These are phyloP conservation scores for Erythrocercus mccallii DNA, from an alignment of 2,113 vertebrate species.

Conservation along the genomic window DNA sequence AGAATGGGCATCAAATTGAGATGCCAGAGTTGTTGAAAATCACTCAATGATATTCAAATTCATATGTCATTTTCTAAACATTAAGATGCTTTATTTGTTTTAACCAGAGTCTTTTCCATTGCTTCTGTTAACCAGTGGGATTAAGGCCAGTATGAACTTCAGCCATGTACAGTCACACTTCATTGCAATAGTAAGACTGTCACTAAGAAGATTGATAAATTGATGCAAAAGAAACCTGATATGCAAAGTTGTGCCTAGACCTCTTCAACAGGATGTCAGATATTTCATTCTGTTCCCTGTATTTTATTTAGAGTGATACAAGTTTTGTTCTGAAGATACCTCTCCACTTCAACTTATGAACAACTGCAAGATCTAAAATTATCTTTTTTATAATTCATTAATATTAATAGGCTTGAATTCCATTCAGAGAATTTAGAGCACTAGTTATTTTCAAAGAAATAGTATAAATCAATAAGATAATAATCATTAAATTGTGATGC, in stretches of 20 bases:
- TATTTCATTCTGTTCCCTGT: neutral
- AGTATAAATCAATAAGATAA: neutral
- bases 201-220: neutral
- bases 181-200: neutral
- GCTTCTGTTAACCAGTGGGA: neutral
- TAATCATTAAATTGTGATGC: neutral
- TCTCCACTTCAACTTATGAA: neutral
- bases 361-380: neutral
- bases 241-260: neutral
- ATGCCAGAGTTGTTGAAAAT: neutral
- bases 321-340: neutral
- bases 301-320: neutral
- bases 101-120: neutral
- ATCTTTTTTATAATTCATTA: neutral
- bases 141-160: neutral
- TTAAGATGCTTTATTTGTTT: neutral
- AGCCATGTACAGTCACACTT: neutral
- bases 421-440: neutral
- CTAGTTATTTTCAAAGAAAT: neutral
- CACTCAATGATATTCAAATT: neutral
- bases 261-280: neutral
- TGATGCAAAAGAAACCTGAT: neutral
- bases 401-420: neutral
- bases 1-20: neutral
- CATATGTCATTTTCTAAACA: accelerated